These are phyloP conservation scores for Spialia ferax DNA, from an alignment of 2,888 invertebrate species.

Conservation along the genomic window DNA sequence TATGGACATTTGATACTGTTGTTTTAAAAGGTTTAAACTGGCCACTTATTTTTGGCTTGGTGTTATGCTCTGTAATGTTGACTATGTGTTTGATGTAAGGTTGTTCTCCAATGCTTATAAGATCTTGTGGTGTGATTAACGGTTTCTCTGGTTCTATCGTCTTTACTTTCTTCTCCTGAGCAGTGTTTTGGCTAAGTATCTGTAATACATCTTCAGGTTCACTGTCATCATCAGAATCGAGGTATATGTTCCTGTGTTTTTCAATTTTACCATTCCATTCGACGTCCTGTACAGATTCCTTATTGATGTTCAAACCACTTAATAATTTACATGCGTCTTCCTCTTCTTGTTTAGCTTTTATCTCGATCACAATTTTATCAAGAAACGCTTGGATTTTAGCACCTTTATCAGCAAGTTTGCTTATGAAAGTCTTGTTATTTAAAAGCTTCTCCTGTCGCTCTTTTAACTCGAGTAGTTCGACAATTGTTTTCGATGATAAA, in stretches of 20 bases:
- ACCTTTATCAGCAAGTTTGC: constrained; percentile 87
- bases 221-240: constrained; percentile 87
- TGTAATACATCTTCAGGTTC: constrained; percentile 86
- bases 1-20: constrained; percentile 82
- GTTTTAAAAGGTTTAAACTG: constrained; percentile 87
- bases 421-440: constrained; percentile 80
- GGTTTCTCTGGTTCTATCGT: constrained; percentile 74
- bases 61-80: constrained; percentile 77
- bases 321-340: constrained; percentile 82
- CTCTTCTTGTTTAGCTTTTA: constrained; percentile 80
- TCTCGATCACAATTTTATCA: constrained; percentile 75
- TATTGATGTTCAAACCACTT: constrained; percentile 80
- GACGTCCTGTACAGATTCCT: constrained; percentile 79
- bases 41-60: constrained; percentile 62
- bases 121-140: constrained; percentile 81
- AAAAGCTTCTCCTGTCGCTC: constrained; percentile 86
- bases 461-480: constrained; percentile 82
- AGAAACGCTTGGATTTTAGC: constrained; percentile 81
- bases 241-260: constrained; percentile 57
- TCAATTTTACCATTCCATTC: constrained; percentile 87
- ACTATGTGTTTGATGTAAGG: constrained; percentile 85
- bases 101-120: constrained; percentile 75
- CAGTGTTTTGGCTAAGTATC: constrained; percentile 85
- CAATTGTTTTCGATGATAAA: constrained; percentile 73
- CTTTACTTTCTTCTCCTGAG: constrained; percentile 80